These are phyloP conservation scores for Sitobion miscanthi DNA, from an alignment of 1,140 invertebrate species.

Conservation along the genomic window DNA sequence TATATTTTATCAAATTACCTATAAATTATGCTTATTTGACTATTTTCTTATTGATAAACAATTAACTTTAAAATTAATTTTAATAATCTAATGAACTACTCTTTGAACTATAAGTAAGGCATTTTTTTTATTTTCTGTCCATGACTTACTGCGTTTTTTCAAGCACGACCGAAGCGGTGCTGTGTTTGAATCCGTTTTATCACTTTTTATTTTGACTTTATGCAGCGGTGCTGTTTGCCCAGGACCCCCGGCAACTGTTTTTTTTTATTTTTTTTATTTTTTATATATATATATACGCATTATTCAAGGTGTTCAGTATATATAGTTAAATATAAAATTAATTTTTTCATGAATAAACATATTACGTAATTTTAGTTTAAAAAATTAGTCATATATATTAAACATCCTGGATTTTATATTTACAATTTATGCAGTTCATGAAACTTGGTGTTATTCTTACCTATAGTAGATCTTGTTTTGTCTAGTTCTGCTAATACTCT, in stretches of 20 bases:
- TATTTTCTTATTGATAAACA: constrained; percentile 27
- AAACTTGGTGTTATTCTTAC: constrained; percentile 58
- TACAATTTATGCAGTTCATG: neutral
- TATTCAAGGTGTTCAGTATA: constrained; percentile 40
- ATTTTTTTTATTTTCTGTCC: constrained; percentile 51
- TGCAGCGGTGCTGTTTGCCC: constrained; percentile 52
- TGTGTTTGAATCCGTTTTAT: constrained; percentile 56
- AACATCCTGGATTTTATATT: constrained; percentile 49
- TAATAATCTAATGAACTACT: constrained; percentile 47
- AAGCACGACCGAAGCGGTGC: constrained; percentile 56
- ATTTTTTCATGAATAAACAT: neutral
- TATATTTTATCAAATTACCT: constrained; percentile 25
- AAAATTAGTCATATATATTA: constrained; percentile 27
- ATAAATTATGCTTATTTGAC: constrained; percentile 21
- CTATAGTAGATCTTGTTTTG: constrained; percentile 71
- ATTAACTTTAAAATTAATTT: neutral
- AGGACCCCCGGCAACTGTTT: constrained; percentile 54
- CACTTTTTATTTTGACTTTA: constrained; percentile 57
- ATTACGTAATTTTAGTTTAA: neutral
- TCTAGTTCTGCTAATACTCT: constrained; percentile 88
- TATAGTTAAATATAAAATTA: neutral
- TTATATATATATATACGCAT: constrained; percentile 35
- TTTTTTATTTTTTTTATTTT: constrained; percentile 15
- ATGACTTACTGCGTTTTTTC: constrained; percentile 56
- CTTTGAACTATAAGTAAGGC: constrained; percentile 43